Conservation (phyloP, 2,113 vertebrate species). For the Lynx canadensis region DNA sequence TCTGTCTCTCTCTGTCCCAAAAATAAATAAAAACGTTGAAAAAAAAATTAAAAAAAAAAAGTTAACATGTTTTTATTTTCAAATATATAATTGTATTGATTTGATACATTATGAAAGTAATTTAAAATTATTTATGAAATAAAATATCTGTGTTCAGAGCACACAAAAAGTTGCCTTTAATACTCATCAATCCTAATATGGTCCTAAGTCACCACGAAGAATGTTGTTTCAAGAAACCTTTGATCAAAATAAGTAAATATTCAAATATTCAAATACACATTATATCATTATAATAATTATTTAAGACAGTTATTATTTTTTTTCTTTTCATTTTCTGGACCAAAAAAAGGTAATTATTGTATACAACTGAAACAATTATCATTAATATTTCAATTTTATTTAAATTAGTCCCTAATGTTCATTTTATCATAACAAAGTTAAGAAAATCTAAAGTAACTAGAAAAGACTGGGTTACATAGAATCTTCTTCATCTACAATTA, state of each 20-base stretch:
- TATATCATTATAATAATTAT: neutral
- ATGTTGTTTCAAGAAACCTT: neutral
- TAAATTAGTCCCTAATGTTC: neutral
- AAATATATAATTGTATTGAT: neutral
- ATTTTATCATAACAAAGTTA: neutral
- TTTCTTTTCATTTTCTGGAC: neutral
- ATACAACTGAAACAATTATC: neutral
- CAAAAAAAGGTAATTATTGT: neutral
- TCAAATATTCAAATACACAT: neutral
- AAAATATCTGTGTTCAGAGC: conserved; percentile 35
- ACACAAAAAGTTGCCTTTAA: conserved; percentile 38
- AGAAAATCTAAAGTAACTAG: neutral
- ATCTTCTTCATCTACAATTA: neutral
- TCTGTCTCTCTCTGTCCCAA: too few relatives aligned
- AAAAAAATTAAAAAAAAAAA: too few relatives aligned
- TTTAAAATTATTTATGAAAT: conserved; percentile 68
- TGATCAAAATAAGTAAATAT: neutral
- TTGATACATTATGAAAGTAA: conserved; percentile 30
- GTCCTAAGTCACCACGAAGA: neutral
- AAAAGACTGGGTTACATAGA: neutral
- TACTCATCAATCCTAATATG: conserved; percentile 23
- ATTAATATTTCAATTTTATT: neutral
- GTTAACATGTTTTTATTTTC: neutral
- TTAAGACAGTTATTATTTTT: neutral
- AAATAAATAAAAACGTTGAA: too few relatives aligned